These are phyloP conservation scores for Stegana nigrithorax DNA, from an alignment of 2,888 invertebrate species.

Conservation along the genomic window DNA sequence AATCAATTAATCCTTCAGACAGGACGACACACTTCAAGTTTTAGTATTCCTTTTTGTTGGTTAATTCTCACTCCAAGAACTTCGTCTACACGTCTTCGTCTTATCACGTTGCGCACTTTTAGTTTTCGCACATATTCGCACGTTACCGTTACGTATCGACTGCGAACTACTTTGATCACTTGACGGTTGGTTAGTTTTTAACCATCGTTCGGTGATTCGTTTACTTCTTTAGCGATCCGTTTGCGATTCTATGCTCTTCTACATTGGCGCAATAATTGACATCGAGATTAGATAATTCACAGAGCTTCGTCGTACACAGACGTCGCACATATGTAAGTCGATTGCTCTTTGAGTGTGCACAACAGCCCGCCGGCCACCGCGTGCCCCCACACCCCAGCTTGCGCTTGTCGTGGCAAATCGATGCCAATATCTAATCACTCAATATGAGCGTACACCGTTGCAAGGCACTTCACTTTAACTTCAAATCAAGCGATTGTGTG, in stretches of 20 bases:
- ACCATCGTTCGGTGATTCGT: conserved; percentile 19
- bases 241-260: conserved; percentile 17
- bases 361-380: too few relatives aligned
- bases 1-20: too few relatives aligned
- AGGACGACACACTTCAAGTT: too few relatives aligned
- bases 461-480: too few relatives aligned
- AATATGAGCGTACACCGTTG: too few relatives aligned
- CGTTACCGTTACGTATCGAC: background rate
- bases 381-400: too few relatives aligned
- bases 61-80: background rate
- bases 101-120: background rate
- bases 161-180: background rate
- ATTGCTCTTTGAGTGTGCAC: too few relatives aligned
- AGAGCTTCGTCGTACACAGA: background rate
- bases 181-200: conserved; percentile 27
- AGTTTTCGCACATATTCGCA: conserved; percentile 41
- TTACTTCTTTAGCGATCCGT: background rate
- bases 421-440: too few relatives aligned
- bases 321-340: too few relatives aligned
- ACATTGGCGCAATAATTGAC: conserved; percentile 40
- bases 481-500: too few relatives aligned
- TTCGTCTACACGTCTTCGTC: background rate
- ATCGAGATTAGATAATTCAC: conserved; percentile 42
- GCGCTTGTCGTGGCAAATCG: too few relatives aligned
- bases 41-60: background rate